Percentiles rank a stretch among this genome's conserved stretches.
phyloP scores from a whole-genome alignment of 2,797 vertebrate genomes.

The Aotus griseimembra region DNA sequence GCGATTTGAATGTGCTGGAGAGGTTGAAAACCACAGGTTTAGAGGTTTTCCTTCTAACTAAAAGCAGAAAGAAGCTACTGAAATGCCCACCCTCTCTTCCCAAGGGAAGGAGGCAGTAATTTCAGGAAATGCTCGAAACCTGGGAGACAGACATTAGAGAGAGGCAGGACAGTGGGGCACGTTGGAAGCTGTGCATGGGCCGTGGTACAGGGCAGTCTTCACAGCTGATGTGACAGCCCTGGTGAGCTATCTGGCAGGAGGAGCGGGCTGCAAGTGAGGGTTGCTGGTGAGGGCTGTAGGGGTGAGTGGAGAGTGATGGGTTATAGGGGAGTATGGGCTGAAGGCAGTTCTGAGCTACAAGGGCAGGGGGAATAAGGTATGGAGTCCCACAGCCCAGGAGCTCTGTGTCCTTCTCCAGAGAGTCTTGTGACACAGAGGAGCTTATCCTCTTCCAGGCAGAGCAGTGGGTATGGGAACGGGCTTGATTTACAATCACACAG shows the following conservation, averaged over 20 bases:
- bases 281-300: background rate
- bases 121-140: background rate
- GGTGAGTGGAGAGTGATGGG: background rate
- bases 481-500: background rate
- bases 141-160: background rate
- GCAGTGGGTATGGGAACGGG: background rate
- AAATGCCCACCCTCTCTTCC: background rate
- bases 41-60: background rate
- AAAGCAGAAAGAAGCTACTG: background rate
- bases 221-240: too few species aligned
- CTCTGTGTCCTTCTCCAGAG: background rate
- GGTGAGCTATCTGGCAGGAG: background rate
- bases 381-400: background rate
- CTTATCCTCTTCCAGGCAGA: background rate
- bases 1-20: background rate
- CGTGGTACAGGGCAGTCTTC: background rate
- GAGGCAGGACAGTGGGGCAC: rapidly evolving
- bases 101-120: background rate
- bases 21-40: background rate
- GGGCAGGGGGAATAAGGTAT: background rate
- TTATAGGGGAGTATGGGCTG: background rate
- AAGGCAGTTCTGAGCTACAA: background rate
- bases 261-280: background rate
- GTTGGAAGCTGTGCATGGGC: background rate
- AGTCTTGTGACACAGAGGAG: background rate